A percentile compares a stretch with the other conserved stretches of the same genome.
phyloP scores from a whole-genome alignment of 2,797 vertebrate genomes.

The Rallus crepitans region DNA sequence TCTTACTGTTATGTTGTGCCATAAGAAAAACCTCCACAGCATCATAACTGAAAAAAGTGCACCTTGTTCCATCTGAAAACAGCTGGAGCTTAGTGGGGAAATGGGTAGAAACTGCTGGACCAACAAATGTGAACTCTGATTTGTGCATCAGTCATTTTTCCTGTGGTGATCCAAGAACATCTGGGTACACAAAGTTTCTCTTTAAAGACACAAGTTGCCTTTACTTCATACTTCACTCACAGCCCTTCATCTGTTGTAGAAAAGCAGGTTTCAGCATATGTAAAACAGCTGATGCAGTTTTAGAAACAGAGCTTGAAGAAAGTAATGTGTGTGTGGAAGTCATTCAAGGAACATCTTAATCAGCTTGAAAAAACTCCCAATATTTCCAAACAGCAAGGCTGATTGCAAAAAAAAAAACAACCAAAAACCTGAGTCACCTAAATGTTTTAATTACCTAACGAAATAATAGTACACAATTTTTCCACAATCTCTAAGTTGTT shows the following conservation, averaged over 20 bases:
- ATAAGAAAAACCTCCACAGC: background rate
- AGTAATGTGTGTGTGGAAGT: background rate
- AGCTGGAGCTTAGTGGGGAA: background rate
- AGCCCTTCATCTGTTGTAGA: background rate
- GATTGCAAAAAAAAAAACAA: background rate
- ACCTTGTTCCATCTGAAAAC: background rate
- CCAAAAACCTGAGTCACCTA: background rate
- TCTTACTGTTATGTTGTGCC: background rate
- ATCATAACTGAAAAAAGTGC: background rate
- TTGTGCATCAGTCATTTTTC: background rate
- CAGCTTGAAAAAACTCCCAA: background rate
- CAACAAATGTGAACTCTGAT: background rate
- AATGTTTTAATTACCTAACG: background rate
- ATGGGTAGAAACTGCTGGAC: background rate
- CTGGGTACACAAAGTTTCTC: background rate
- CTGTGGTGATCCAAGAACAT: background rate
- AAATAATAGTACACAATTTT: background rate
- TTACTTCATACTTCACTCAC: background rate
- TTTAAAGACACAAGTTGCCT: background rate
- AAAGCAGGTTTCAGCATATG: background rate
- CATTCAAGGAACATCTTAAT: background rate
- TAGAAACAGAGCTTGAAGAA: background rate
- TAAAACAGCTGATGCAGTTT: background rate
- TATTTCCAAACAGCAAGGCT: slow-evolving; percentile 2
- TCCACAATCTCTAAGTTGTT: background rate